These are phyloP conservation scores for Noctuana brunneofusca DNA, from an alignment of 2,888 invertebrate species.

Conservation along the genomic window DNA sequence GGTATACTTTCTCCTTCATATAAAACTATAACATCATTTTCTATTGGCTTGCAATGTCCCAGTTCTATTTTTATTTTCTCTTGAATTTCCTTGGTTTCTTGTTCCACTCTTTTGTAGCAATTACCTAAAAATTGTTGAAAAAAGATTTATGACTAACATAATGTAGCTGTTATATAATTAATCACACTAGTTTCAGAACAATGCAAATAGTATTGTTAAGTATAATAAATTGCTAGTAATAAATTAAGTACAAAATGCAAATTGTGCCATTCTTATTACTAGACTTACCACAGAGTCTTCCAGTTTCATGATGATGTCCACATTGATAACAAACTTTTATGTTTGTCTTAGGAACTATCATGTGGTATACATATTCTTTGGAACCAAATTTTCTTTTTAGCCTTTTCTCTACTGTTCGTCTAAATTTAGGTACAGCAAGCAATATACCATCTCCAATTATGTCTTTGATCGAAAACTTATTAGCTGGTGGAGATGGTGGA, in stretches of 20 bases:
- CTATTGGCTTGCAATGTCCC: slow-evolving; percentile 86
- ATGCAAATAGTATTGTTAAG: too few species aligned
- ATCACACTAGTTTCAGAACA: too few species aligned
- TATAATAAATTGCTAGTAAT: too few species aligned
- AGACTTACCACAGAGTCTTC: slow-evolving; percentile 93
- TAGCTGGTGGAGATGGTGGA: slow-evolving; percentile 39
- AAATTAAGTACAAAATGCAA: neutral
- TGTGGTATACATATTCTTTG: slow-evolving; percentile 87
- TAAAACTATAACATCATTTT: slow-evolving; percentile 92
- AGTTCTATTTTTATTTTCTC: slow-evolving; percentile 87
- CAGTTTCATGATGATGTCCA: slow-evolving; percentile 91
- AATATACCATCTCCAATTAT: slow-evolving; percentile 89
- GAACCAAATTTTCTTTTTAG: slow-evolving; percentile 88
- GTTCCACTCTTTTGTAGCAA: slow-evolving; percentile 91
- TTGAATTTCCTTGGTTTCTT: slow-evolving; percentile 92
- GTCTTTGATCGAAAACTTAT: slow-evolving; percentile 83
- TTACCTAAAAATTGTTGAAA: slow-evolving; percentile 89
- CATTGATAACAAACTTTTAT: slow-evolving; percentile 90
- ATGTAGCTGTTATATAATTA: too few species aligned
- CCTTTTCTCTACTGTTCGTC: slow-evolving; percentile 90
- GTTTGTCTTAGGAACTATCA: slow-evolving; percentile 87
- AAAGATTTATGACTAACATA: too few species aligned
- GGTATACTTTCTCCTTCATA: slow-evolving; percentile 90
- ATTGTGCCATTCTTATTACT: slow-evolving; percentile 46
- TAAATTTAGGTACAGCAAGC: slow-evolving; percentile 91